A percentile compares a stretch with the other conserved stretches of the same genome.
phyloP scores from a whole-genome alignment of 2,797 vertebrate species.

The Brotogeris chrysoptera region DNA sequence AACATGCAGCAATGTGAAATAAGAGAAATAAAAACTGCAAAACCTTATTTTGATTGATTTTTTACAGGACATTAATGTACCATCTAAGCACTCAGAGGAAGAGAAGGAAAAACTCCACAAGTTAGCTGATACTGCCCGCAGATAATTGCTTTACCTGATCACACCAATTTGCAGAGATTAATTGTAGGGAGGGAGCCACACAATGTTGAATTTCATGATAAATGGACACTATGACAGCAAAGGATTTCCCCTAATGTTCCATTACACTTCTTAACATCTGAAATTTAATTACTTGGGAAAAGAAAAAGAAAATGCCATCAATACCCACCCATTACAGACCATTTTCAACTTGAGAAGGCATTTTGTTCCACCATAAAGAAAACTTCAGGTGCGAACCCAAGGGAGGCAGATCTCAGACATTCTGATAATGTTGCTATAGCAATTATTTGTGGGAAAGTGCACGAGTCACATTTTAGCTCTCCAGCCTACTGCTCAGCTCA shows the following conservation, averaged over 20 bases:
- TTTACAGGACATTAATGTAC: not conserved
- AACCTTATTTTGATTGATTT: conserved; percentile 15
- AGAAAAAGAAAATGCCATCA: not conserved
- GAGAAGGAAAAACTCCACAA: not conserved
- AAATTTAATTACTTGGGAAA: conserved; percentile 63
- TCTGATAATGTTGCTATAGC: conserved; percentile 73
- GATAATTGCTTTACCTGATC: conserved; percentile 21
- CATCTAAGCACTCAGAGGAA: not conserved
- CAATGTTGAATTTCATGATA: not conserved
- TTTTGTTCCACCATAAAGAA: conserved; percentile 68
- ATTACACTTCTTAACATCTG: conserved; percentile 50
- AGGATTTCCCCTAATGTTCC: not conserved
- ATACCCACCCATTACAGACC: not conserved
- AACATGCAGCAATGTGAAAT: not conserved
- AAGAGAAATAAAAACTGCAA: not conserved
- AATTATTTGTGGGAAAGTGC: conserved; percentile 68
- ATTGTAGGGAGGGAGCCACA: conserved; percentile 1
- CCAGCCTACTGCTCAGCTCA: conserved; percentile 44
- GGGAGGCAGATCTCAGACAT: conserved; percentile 67
- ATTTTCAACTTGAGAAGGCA: conserved; percentile 58
- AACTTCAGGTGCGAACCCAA: conserved; percentile 69
- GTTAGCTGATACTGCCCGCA: not conserved
- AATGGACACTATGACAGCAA: conserved; percentile 33
- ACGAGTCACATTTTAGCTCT: conserved; percentile 42
- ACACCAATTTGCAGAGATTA: conserved; percentile 16